Evolutionary conservation across 2,797 vertebrate genomes (phyloP).

Genomic region (Melopsittacus undulatus): DNA sequence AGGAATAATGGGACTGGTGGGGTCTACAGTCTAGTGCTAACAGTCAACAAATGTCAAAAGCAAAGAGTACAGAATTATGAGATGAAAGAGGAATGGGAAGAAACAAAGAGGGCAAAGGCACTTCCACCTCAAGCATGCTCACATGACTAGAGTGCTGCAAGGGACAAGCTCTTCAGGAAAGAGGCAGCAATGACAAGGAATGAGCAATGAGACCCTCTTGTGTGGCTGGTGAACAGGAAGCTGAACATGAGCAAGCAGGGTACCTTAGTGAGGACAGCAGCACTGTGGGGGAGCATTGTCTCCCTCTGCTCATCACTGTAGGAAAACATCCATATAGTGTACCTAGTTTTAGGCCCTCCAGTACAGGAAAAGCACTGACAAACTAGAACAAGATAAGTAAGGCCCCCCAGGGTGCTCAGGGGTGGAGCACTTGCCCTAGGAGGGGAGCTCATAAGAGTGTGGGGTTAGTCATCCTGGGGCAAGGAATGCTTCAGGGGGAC

Average conservation of each 20-base stretch:
- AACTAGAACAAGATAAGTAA: not conserved
- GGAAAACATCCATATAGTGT: not conserved
- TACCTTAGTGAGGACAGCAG: not conserved
- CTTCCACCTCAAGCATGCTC: not conserved
- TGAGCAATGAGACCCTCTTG: not conserved
- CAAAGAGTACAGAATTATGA: not conserved
- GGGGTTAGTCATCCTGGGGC: not conserved
- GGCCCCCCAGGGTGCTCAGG: not conserved
- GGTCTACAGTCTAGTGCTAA: not conserved
- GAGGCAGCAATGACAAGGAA: not conserved
- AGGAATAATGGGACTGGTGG: not conserved
- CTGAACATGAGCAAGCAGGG: not conserved
- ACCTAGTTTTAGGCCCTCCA: not conserved
- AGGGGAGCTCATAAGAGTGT: not conserved
- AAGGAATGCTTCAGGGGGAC: not conserved
- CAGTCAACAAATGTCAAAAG: not conserved
- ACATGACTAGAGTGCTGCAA: not conserved
- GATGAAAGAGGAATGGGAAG: not conserved
- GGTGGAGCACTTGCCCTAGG: not conserved
- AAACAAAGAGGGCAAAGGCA: not conserved
- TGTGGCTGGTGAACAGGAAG: not conserved
- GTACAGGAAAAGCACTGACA: not conserved
- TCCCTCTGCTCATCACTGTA: not conserved
- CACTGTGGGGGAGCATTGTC: no score
- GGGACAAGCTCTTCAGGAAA: not conserved